Evolutionary conservation across 1,140 invertebrate genomes (phyloP).

Genomic region (Lordiphosa stackelbergi): DNA sequence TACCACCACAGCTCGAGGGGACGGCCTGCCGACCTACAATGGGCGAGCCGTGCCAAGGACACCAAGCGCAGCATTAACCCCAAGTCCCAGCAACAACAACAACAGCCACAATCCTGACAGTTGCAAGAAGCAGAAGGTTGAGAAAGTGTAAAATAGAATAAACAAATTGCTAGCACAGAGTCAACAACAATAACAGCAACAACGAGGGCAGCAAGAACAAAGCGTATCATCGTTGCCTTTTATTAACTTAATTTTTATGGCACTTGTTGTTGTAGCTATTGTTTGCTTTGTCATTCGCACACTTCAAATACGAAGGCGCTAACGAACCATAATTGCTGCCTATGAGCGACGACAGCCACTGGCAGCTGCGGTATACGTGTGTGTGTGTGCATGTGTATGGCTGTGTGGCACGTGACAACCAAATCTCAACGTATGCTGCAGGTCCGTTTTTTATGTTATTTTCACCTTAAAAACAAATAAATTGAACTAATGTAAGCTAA

Average conservation of each 20-base stretch:
- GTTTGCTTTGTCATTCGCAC: slow-evolving; percentile 57
- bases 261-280: slow-evolving; percentile 60
- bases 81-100: slow-evolving; percentile 35
- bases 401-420: slow-evolving; percentile 37
- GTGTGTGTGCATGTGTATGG: slow-evolving; percentile 16
- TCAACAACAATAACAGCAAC: slow-evolving; percentile 37
- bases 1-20: slow-evolving; percentile 49
- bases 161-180: slow-evolving; percentile 34
- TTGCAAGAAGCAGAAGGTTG: slow-evolving; percentile 25
- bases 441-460: slow-evolving; percentile 47
- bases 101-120: slow-evolving; percentile 9
- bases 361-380: slow-evolving; percentile 28
- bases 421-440: slow-evolving; percentile 27
- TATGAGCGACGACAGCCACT: slow-evolving; percentile 40
- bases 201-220: slow-evolving; percentile 46
- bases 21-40: slow-evolving; percentile 47
- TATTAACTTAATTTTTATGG: slow-evolving; percentile 76
- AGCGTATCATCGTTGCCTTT: slow-evolving; percentile 68
- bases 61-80: slow-evolving; percentile 61
- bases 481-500: no score
- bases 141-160: slow-evolving; percentile 59
- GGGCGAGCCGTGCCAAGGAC: slow-evolving; percentile 66
- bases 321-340: slow-evolving; percentile 75
- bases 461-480: no score
- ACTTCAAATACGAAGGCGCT: slow-evolving; percentile 71